Base-by-base conservation (phyloP, 1,140 invertebrate species). In the Dendrolimus punctatus region DNA sequence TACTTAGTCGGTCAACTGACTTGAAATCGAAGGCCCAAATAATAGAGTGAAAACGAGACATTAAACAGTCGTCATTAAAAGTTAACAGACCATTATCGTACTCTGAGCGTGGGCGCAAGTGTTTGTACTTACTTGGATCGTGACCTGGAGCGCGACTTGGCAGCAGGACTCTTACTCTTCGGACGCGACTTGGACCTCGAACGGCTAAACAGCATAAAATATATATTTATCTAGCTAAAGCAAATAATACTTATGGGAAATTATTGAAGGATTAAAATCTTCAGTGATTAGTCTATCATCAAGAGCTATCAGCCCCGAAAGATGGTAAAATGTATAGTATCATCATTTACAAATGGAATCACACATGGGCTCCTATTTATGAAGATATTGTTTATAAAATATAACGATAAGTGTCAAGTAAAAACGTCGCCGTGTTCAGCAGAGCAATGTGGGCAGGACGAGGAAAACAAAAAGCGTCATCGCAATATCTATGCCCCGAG, bases 121-220 rank as follows among this genome's bases (percentile, higher is more conserved):
- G 23, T 23, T 23, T 23, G 40, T 54, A 87, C 85, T 87, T 56
- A 88, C 86, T 87, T 88, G 49, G 85, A 87, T 8, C 88, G 85
- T 8, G 91, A 91, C 55, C 89, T 78, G 48, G 92, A 93, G 48
- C 91, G 90, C 40, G 93, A 94, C 66, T 93, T 93, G 49, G 91
- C 71, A 80, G 87, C 92, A 76, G 86, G 91, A 43, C 92, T 93
- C 87, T 93, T 93, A 68, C 90, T 93, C 86, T 93, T 92, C 44
- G 93, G 91, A 52, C 91, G 90, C 48, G 89, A 90, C 64, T 93
- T 93, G 54, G 92, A 93, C 43, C 92, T 90, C 23, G 89, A 91
- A 40, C 90, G 90, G 54, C 89, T 90, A 57, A 89, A 90, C 50
- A 86, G 89, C 88, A 84, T 56, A 90, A 90, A 65, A 89, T 90